A percentile compares a stretch with the other conserved stretches of the same genome.
Evolutionary conservation across 2,888 invertebrate species (phyloP).

Genomic region (Clanis bilineata): DNA sequence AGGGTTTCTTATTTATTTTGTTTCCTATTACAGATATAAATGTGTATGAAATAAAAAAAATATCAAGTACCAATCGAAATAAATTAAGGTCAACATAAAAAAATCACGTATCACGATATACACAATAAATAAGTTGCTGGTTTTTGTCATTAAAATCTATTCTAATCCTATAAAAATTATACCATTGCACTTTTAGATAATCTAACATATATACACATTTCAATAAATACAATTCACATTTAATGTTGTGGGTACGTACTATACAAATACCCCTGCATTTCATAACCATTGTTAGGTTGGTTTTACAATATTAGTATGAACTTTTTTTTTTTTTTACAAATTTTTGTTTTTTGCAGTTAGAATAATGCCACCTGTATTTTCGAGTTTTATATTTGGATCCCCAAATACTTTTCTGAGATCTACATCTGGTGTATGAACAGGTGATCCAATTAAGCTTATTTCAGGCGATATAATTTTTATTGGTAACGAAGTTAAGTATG

Average conservation of each 20-base stretch:
- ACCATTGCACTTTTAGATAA: conserved; percentile 74
- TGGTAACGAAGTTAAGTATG: no score
- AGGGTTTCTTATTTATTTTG: no score
- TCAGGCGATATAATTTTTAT: no score
- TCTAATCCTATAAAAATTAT: conserved; percentile 48
- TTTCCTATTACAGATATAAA: no score
- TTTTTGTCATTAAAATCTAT: conserved; percentile 33
- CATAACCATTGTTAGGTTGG: not conserved
- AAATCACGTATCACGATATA: not conserved
- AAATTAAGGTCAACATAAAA: not conserved
- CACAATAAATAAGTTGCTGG: conserved; percentile 5
- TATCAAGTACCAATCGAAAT: no score
- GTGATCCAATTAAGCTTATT: no score
- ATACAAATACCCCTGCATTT: not conserved
- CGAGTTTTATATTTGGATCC: not conserved
- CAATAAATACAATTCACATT: conserved; percentile 29
- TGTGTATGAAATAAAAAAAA: no score
- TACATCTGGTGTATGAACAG: no score
- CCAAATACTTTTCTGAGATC: no score
- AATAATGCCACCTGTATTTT: not conserved
- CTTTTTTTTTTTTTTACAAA: conserved; percentile 11
- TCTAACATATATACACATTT: conserved; percentile 49
- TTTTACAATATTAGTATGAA: no score
- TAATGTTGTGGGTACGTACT: conserved; percentile 31
- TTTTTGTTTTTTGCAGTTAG: conserved; percentile 20